Percentiles rank a stretch among this genome's conserved stretches.
These are phyloP conservation scores for Regulus satrapa DNA, from an alignment of 2,113 vertebrate species.

Conservation along the genomic window DNA sequence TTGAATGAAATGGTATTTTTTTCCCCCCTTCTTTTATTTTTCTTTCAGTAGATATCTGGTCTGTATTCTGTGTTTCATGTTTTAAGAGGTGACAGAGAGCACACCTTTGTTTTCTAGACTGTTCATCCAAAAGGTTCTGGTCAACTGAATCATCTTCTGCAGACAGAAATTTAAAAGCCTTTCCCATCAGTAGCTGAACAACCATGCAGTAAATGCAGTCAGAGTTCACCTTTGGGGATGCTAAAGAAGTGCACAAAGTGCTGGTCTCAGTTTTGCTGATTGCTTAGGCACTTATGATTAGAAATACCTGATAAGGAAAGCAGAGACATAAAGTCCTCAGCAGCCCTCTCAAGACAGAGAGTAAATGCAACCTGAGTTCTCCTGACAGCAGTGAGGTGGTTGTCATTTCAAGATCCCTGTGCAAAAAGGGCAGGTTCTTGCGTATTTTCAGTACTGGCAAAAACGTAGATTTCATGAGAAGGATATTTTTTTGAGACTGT, in stretches of 20 bases:
- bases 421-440: neutral
- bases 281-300: neutral
- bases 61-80: neutral
- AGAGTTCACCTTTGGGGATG: neutral
- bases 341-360: neutral
- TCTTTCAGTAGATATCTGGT: neutral
- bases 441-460: neutral
- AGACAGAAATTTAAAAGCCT: neutral
- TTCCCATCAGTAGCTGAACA: neutral
- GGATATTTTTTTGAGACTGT: neutral
- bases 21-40: neutral
- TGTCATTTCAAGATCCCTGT: neutral
- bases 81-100: neutral
- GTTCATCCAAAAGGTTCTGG: neutral
- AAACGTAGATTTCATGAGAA: neutral
- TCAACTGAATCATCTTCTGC: neutral
- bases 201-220: neutral
- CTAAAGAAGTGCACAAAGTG: neutral
- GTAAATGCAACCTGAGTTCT: neutral
- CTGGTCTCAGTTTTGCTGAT: neutral
- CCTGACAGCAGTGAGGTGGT: neutral
- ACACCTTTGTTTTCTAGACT: neutral
- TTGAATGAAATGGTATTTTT: neutral
- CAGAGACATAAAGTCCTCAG: neutral
- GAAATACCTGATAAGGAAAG: neutral